phyloP scores from a whole-genome alignment of 2,797 vertebrate genomes.

The Nasua narica region DNA sequence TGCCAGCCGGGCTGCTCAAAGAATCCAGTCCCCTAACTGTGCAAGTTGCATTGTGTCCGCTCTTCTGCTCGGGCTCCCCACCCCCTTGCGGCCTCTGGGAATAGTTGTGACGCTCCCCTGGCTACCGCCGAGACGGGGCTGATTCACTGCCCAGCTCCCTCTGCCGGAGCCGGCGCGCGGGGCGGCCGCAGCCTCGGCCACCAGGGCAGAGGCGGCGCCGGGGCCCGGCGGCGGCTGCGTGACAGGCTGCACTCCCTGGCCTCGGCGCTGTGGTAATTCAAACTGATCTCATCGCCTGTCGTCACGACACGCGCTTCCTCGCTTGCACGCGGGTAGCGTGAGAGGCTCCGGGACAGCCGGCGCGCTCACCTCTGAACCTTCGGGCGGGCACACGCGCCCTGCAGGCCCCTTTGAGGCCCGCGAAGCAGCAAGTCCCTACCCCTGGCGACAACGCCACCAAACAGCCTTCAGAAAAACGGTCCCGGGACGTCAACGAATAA shows the following conservation, averaged over 20 bases:
- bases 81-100: fast-evolving
- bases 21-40: background rate
- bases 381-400: background rate
- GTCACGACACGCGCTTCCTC: conserved; percentile 88
- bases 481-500: background rate
- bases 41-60: background rate
- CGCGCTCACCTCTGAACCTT: background rate
- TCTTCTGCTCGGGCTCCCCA: background rate
- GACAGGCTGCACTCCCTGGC: conserved; percentile 80
- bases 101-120: background rate
- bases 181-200: background rate
- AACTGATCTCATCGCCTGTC: conserved; percentile 85
- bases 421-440: too few species aligned
- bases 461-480: background rate
- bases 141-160: conserved; percentile 15
- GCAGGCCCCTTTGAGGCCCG: background rate
- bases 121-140: background rate
- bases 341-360: conserved; percentile 20
- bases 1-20: background rate
- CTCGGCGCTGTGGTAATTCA: conserved; percentile 84
- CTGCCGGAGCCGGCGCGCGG: background rate
- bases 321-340: conserved; percentile 55
- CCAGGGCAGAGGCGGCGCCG: background rate
- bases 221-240: conserved; percentile 81
- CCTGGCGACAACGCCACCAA: background rate